These are phyloP conservation scores for Lithosia quadra DNA, from an alignment of 2,888 invertebrate species.

Conservation along the genomic window DNA sequence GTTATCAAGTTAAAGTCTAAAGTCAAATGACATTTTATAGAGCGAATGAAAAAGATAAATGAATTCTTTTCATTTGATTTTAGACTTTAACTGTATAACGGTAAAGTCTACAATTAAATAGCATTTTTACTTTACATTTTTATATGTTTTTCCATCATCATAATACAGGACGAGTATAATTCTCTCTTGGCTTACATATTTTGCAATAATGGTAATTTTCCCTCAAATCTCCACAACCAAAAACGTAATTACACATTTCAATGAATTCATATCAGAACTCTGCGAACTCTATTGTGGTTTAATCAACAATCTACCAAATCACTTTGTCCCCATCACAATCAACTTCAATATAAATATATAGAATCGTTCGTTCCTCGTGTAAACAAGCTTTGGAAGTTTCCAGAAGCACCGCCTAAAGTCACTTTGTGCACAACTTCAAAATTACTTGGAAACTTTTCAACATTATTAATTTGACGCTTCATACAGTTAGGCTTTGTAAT, in stretches of 20 bases:
- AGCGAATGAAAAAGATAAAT: too few species aligned
- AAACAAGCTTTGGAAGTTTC: conserved; percentile 35
- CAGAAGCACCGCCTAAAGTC: conserved; percentile 33
- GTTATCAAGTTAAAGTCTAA: too few species aligned
- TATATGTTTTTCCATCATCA: too few species aligned
- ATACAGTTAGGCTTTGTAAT: conserved; percentile 25
- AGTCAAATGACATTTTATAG: too few species aligned
- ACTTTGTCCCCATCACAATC: conserved; percentile 36
- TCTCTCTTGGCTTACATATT: not conserved
- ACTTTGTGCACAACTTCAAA: conserved; percentile 55
- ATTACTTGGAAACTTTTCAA: conserved; percentile 62
- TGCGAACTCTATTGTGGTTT: conserved; percentile 22
- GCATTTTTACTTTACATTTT: too few species aligned
- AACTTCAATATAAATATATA: conserved; percentile 45
- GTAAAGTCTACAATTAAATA: too few species aligned
- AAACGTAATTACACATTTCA: not conserved
- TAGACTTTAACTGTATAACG: too few species aligned
- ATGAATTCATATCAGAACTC: conserved; percentile 17
- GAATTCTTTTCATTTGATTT: too few species aligned
- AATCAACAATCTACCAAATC: conserved; percentile 28
- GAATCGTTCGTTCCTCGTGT: conserved; percentile 40
- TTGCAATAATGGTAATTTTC: not conserved
- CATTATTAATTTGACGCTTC: conserved; percentile 59
- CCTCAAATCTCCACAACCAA: not conserved
- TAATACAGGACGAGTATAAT: not conserved